Evolutionary conservation across 2,113 vertebrate genomes (phyloP).

Genomic region (Origma solitaria): DNA sequence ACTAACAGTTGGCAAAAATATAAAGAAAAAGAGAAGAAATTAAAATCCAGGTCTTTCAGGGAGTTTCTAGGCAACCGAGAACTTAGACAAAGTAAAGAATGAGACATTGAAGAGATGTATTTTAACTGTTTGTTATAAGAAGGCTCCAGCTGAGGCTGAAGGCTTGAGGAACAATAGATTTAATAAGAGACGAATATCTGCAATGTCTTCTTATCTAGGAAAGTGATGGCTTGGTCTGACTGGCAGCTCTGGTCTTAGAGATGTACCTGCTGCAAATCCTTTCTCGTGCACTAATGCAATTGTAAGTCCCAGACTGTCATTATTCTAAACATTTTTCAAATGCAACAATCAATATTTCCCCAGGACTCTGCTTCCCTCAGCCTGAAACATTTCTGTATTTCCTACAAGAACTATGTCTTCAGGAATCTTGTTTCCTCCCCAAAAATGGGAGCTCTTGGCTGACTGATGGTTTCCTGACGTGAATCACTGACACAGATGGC

Average conservation of each 20-base stretch:
- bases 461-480: not conserved
- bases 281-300: not conserved
- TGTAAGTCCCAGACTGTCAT: not conserved
- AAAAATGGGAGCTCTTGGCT: not conserved
- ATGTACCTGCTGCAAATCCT: not conserved
- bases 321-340: not conserved
- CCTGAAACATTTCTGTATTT: not conserved
- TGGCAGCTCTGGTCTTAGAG: not conserved
- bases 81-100: not conserved
- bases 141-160: not conserved
- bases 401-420: not conserved
- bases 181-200: not conserved
- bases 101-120: not conserved
- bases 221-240: not conserved
- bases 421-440: not conserved
- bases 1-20: not conserved
- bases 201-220: not conserved
- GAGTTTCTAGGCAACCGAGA: conserved; percentile 56
- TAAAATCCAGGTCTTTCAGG: not conserved
- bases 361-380: not conserved
- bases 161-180: not conserved
- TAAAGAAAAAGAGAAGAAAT: not conserved
- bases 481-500: conserved; percentile 8
- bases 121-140: not conserved
- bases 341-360: not conserved